Base-by-base conservation (phyloP, 1,140 invertebrate genomes). In the Drosophila subpulchrella region DNA sequence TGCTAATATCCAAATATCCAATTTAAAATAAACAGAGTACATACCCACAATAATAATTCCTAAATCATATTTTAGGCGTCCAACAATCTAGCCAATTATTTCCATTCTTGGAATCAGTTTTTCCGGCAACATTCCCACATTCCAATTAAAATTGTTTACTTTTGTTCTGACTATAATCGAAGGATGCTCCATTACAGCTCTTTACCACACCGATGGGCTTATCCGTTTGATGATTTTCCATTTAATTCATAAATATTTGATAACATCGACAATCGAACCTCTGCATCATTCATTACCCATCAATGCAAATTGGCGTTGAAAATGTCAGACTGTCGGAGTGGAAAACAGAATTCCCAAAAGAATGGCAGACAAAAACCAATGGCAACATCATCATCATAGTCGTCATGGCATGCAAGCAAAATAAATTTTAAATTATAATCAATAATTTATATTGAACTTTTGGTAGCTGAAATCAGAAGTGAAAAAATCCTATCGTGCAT, bases 221-320 rank as follows among this genome's bases (percentile, higher is more conserved):
- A 75, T 71, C 59, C 68, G 39, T 66, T 12, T 66, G 61, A 66
- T 56, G 61, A 66, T 56, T 62, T 80, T 75, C 68, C 59, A 85
- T 81, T 81, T 58, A 84, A 80, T 80, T 68, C 41, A 88, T 86
- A 76, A 74, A 88, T 88, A 70, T 88, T 83, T 88, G 54, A 88
- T 83, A 54, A 11, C 38, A 68, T 73, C 58, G 54, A 58, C 73
- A 83, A 82, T 82, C 66, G 71, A 63, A 50, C 30, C 55, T 55
- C 44, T 88, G 79, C 79, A 88, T 83, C 75, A 83, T 88, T 77
- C 67, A 89, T 83, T 77, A 66, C 59, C 79, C 75, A 60, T 57
- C 51, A 47, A 63, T 67, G 50, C 67, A 62, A 78, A 85, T 86
- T 62, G 78, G 48, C 73, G 83, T 55, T 75, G 78, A 88, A 76